Evolutionary conservation across 2,888 invertebrate genomes (phyloP).

Genomic region (Cyclophora albipunctata): DNA sequence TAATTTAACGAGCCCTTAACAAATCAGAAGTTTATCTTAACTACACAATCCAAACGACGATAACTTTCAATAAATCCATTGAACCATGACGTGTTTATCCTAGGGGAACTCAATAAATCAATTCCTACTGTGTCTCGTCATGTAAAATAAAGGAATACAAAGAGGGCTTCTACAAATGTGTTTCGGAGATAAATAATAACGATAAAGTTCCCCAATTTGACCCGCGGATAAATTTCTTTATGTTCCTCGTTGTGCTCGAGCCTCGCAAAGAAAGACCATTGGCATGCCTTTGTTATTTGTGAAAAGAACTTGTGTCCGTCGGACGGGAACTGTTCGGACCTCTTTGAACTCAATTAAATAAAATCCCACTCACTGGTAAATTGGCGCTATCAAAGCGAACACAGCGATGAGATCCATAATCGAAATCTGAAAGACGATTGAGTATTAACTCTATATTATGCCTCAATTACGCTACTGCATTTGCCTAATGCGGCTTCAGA

Average conservation of each 20-base stretch:
- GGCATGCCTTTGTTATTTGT: constrained; percentile 35
- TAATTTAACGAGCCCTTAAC: too few relatives aligned
- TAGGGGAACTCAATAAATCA: constrained; percentile 36
- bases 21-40: too few relatives aligned
- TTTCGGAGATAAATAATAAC: constrained; percentile 54
- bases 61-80: constrained; percentile 26
- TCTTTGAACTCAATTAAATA: neutral
- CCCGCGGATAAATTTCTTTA: constrained; percentile 43
- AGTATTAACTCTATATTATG: too few relatives aligned
- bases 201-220: constrained; percentile 50
- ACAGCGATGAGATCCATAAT: too few relatives aligned
- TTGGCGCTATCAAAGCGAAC: too few relatives aligned
- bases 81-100: constrained; percentile 28
- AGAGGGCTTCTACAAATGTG: constrained; percentile 41
- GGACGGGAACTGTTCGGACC: neutral
- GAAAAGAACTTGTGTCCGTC: constrained; percentile 28
- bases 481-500: too few relatives aligned
- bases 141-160: constrained; percentile 50
- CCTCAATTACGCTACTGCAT: too few relatives aligned
- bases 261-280: constrained; percentile 38
- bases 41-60: constrained; percentile 6
- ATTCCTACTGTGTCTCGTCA: constrained; percentile 40
- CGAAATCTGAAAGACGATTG: too few relatives aligned
- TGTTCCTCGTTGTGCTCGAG: constrained; percentile 40
- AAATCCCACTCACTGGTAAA: neutral